Evolutionary conservation across 2,888 invertebrate species (phyloP).

Genomic region (Zelleria hepariella): DNA sequence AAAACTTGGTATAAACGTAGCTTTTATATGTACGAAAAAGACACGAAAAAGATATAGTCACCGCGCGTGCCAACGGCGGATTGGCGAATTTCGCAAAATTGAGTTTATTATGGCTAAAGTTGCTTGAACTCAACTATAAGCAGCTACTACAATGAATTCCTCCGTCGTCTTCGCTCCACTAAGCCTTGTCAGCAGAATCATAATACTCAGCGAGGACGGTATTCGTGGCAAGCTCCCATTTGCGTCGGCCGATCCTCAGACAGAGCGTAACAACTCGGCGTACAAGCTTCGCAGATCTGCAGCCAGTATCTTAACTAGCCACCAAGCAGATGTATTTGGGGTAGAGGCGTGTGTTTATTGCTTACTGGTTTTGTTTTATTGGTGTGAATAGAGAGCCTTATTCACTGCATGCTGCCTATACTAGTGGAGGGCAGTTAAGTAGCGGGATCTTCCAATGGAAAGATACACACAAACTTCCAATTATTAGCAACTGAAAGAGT

Average conservation of each 20-base stretch:
- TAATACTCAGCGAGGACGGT: constrained; percentile 19
- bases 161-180: background rate
- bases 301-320: background rate
- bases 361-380: background rate
- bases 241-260: constrained; percentile 22
- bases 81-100: too few relatives aligned
- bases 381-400: background rate
- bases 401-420: background rate
- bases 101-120: too few relatives aligned
- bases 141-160: too few relatives aligned
- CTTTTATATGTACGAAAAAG: too few relatives aligned
- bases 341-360: background rate
- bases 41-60: too few relatives aligned
- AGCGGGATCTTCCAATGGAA: too few relatives aligned
- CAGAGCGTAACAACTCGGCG: background rate
- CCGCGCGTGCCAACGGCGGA: too few relatives aligned
- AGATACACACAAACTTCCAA: too few relatives aligned
- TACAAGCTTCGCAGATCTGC: background rate
- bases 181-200: constrained; percentile 14
- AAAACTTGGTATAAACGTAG: too few relatives aligned
- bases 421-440: too few relatives aligned
- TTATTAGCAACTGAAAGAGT: too few relatives aligned
- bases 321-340: background rate
- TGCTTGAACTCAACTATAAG: too few relatives aligned
- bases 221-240: constrained; percentile 43